phyloP scores from a whole-genome alignment of 2,113 vertebrate species.

The Cathartes aura region DNA sequence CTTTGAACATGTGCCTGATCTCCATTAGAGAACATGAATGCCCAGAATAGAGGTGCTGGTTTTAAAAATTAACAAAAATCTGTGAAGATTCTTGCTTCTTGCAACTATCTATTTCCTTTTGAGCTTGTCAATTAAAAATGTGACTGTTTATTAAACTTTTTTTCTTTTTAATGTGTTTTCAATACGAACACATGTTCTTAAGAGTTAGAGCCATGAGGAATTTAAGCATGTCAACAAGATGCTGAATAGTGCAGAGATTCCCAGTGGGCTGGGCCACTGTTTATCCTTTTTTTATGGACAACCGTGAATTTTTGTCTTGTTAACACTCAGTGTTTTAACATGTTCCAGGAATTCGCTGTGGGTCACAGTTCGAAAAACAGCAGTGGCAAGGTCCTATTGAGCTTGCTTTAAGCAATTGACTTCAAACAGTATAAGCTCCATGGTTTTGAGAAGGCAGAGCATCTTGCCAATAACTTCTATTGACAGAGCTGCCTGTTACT shows the following conservation, averaged over 20 bases:
- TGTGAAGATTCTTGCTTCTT: not conserved
- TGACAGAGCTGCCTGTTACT: not conserved
- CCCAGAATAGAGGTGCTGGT: not conserved
- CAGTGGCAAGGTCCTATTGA: not conserved
- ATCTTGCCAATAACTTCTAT: not conserved
- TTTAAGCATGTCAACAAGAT: not conserved
- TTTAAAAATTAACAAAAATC: constrained; percentile 2
- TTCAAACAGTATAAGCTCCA: not conserved
- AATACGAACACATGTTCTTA: not conserved
- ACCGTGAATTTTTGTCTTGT: not conserved
- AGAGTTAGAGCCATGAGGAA: not conserved
- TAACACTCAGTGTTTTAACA: not conserved
- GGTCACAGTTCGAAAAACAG: not conserved
- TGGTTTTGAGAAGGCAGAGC: not conserved
- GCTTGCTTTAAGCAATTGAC: not conserved
- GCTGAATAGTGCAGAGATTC: not conserved
- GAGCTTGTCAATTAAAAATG: not conserved
- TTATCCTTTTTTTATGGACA: not conserved
- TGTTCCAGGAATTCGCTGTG: not conserved
- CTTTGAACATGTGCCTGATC: not conserved
- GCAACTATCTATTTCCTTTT: not conserved
- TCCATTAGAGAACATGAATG: not conserved
- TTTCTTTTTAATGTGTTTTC: not conserved
- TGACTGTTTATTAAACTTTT: not conserved
- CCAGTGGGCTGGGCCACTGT: not conserved